phyloP scores from a whole-genome alignment of 1,140 invertebrate genomes.

The Lepidostoma basale region DNA sequence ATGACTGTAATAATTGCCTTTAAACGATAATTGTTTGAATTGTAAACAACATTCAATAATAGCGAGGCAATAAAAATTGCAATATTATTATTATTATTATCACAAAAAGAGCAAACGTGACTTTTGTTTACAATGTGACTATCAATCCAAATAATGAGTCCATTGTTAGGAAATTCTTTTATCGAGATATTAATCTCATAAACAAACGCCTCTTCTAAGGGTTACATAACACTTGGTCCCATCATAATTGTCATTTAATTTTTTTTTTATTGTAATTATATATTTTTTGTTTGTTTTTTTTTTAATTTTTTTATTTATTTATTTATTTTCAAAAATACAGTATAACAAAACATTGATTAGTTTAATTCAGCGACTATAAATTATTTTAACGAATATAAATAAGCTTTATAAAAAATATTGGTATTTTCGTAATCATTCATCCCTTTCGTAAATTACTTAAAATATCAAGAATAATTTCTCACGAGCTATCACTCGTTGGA shows the following conservation, averaged over 20 bases:
- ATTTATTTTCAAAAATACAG: slow-evolving; percentile 59
- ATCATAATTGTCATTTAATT: slow-evolving; percentile 37
- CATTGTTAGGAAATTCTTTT: no score
- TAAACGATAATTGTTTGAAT: no score
- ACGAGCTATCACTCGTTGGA: background rate
- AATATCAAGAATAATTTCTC: slow-evolving; percentile 11
- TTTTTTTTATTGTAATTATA: slow-evolving; percentile 52
- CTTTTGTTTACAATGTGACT: no score
- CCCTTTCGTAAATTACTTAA: slow-evolving; percentile 35
- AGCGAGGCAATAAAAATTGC: no score
- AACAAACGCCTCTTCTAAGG: no score
- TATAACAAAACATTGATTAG: slow-evolving; percentile 59
- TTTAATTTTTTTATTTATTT: slow-evolving; percentile 56
- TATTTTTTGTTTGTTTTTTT: slow-evolving; percentile 55
- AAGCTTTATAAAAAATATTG: slow-evolving; percentile 46
- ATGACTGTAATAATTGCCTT: no score
- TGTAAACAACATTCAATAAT: no score
- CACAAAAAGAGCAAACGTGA: no score
- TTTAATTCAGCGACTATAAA: slow-evolving; percentile 39
- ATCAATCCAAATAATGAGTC: no score
- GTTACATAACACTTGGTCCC: no score
- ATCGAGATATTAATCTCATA: no score
- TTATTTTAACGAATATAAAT: slow-evolving; percentile 47
- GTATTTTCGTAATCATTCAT: slow-evolving; percentile 38
- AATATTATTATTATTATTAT: no score